Evolutionary conservation across 2,113 vertebrate species (phyloP).

Genomic region (Melospiza melodia): DNA sequence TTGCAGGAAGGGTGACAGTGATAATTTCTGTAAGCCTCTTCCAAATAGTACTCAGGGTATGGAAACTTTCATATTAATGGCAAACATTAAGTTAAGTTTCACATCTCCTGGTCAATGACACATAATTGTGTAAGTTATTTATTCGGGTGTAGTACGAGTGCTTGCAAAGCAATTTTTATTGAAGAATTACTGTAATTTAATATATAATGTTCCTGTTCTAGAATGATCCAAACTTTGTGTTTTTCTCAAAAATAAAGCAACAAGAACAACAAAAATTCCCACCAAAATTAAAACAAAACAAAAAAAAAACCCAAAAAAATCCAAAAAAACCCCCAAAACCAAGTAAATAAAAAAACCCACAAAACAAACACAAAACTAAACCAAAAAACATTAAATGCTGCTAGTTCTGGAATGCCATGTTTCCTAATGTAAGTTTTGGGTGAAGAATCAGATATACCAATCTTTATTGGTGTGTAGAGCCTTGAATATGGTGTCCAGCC

Average conservation of each 20-base stretch:
- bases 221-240: neutral
- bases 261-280: too few species aligned
- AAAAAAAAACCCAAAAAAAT: neutral
- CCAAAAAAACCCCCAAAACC: neutral
- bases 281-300: neutral
- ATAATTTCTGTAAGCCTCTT: neutral
- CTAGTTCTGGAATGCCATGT: neutral
- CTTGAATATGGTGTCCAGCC: neutral
- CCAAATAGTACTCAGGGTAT: neutral
- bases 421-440: neutral
- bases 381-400: neutral
- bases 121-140: constrained; percentile 19
- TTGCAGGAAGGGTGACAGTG: neutral
- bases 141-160: neutral
- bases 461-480: neutral
- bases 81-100: neutral
- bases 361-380: neutral
- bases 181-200: neutral
- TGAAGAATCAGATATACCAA: neutral
- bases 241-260: neutral
- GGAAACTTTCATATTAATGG: neutral
- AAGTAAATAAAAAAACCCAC: neutral
- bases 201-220: neutral
- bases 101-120: neutral
- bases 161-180: neutral